A percentile compares a stretch with the other conserved stretches of the same genome.
Evolutionary conservation across 2,113 vertebrate genomes (phyloP).

Genomic region (Thymallus thymallus): DNA sequence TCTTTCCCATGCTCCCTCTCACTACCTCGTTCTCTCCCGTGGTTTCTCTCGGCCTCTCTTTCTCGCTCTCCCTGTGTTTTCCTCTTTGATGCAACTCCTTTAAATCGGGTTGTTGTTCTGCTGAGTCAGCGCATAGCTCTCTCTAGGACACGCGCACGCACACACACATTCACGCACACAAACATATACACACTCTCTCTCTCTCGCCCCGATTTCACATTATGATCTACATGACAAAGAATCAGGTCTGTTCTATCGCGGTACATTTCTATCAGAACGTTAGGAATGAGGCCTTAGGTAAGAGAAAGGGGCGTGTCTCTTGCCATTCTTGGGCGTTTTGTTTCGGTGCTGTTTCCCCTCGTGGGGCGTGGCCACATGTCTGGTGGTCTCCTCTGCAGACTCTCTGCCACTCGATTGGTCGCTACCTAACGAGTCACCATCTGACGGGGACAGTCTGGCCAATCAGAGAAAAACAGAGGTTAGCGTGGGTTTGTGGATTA

Average conservation of each 20-base stretch:
- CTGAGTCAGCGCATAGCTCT: conserved; percentile 3
- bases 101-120: conserved; percentile 14
- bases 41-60: conserved; percentile 1
- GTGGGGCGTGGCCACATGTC: conserved; percentile 68
- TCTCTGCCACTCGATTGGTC: conserved; percentile 90
- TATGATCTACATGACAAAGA: too few species aligned
- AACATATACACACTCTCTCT: background rate
- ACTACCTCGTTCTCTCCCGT: background rate
- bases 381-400: conserved; percentile 81
- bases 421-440: conserved; percentile 89
- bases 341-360: conserved; percentile 81
- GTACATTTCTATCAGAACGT: too few species aligned
- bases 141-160: background rate
- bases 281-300: too few species aligned
- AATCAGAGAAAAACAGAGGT: background rate
- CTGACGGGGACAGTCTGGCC: conserved; percentile 88
- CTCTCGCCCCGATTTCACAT: background rate
- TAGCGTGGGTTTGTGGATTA: background rate
- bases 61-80: background rate
- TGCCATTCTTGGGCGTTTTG: conserved; percentile 76
- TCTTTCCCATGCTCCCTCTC: background rate
- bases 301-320: conserved; percentile 35
- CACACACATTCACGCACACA: background rate
- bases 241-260: too few species aligned
- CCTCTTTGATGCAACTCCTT: conserved; percentile 2